phyloP scores from a whole-genome alignment of 2,113 vertebrate genomes.

The Euleptes europaea region DNA sequence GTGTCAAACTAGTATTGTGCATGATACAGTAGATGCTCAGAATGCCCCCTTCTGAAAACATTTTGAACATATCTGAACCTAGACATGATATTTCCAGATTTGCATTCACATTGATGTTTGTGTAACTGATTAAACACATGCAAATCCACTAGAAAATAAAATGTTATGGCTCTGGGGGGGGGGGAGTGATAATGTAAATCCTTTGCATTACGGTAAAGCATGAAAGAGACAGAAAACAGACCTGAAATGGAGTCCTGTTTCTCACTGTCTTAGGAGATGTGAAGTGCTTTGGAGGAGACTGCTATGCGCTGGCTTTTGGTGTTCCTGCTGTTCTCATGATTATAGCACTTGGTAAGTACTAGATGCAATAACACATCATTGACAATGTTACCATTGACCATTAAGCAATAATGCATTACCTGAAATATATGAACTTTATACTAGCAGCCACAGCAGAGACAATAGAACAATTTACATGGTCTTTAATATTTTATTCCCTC shows the following conservation, averaged over 20 bases:
- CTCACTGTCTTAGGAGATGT: conserved; percentile 83
- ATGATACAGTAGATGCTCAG: neutral
- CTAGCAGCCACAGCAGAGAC: neutral
- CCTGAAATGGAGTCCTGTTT: conserved; percentile 9
- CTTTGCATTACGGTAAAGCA: neutral
- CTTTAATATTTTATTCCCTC: neutral
- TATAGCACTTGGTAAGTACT: conserved; percentile 86
- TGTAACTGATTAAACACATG: neutral
- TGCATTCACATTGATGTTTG: neutral
- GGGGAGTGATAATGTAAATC: neutral
- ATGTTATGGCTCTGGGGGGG: neutral
- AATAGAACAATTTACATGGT: too few species aligned
- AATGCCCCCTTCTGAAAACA: neutral
- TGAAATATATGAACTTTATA: neutral
- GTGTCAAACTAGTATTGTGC: neutral
- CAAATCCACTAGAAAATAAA: neutral
- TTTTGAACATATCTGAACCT: neutral
- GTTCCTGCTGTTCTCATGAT: conserved; percentile 92
- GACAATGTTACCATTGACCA: neutral
- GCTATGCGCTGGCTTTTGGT: conserved; percentile 94
- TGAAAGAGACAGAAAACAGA: neutral
- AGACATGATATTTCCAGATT: neutral
- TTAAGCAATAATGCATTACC: neutral
- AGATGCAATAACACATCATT: neutral
- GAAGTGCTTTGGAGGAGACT: conserved; percentile 92